Percentiles rank a stretch among this genome's conserved stretches.
These are phyloP conservation scores for Diceros bicornis DNA, from an alignment of 2,797 vertebrate genomes.

Conservation along the genomic window DNA sequence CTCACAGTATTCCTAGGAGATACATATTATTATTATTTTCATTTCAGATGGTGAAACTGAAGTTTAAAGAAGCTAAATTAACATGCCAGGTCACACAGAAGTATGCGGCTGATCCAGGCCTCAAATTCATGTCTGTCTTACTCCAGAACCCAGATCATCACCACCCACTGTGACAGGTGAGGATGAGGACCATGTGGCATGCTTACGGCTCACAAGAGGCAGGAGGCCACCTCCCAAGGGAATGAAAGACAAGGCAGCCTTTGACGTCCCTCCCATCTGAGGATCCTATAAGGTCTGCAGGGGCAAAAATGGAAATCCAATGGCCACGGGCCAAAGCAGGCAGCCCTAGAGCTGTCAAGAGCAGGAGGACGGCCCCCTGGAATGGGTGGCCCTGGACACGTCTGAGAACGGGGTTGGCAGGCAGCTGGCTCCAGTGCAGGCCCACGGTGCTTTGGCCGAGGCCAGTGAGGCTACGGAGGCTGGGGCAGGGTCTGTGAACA, in stretches of 20 bases:
- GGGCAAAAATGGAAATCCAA: neutral
- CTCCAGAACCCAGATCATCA: neutral
- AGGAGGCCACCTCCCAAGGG: neutral
- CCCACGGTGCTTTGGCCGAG: neutral
- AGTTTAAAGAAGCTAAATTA: constrained; percentile 42
- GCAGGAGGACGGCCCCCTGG: constrained; percentile 14
- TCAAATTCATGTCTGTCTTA: neutral
- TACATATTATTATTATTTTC: constrained; percentile 5
- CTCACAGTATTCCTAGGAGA: neutral
- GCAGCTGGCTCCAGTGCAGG: neutral
- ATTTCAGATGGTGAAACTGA: neutral
- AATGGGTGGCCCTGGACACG: neutral
- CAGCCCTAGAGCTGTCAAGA: neutral
- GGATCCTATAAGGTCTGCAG: neutral
- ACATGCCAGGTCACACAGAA: neutral
- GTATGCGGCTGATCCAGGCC: neutral
- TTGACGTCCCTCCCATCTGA: neutral
- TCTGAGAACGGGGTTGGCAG: constrained; percentile 42
- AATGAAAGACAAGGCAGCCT: neutral
- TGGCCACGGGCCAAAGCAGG: neutral
- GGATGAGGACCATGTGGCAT: neutral
- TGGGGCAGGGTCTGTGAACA: constrained; percentile 8
- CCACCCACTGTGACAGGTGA: neutral
- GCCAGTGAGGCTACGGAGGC: neutral
- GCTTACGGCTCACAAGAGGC: neutral